Evolutionary conservation across 2,113 vertebrate species (phyloP).

Genomic region (Piaya cayana): DNA sequence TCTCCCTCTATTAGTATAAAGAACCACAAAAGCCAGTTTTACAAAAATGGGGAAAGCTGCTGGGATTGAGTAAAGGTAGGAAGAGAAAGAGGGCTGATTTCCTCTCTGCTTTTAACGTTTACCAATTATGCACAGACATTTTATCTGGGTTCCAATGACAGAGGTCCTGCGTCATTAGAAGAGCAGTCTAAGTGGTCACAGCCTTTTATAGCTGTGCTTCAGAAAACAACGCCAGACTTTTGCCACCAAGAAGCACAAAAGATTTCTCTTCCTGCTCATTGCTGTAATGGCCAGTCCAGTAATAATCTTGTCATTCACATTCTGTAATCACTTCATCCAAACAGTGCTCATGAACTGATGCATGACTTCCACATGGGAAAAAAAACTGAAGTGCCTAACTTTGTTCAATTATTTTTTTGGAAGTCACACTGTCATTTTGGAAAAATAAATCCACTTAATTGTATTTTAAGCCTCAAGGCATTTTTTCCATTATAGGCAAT

Average conservation of each 20-base stretch:
- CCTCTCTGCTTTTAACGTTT: not conserved
- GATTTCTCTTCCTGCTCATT: not conserved
- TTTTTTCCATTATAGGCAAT: not conserved
- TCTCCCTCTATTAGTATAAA: not conserved
- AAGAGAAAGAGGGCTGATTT: not conserved
- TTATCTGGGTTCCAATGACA: not conserved
- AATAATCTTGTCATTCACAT: not conserved
- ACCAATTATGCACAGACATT: not conserved
- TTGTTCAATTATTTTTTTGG: not conserved
- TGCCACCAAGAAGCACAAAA: not conserved
- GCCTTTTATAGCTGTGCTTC: not conserved
- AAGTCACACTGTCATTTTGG: not conserved
- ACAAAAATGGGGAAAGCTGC: not conserved
- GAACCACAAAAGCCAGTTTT: not conserved
- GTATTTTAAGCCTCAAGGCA: not conserved
- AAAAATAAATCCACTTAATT: not conserved
- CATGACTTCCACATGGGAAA: not conserved
- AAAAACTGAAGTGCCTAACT: not conserved
- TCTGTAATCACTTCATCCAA: not conserved
- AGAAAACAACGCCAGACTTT: not conserved
- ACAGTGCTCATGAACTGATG: not conserved
- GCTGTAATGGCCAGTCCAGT: not conserved
- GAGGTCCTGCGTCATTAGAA: not conserved
- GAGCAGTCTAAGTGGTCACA: not conserved
- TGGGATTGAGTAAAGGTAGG: not conserved